phyloP scores from a whole-genome alignment of 2,797 vertebrate genomes.

The Meriones psammophilus region DNA sequence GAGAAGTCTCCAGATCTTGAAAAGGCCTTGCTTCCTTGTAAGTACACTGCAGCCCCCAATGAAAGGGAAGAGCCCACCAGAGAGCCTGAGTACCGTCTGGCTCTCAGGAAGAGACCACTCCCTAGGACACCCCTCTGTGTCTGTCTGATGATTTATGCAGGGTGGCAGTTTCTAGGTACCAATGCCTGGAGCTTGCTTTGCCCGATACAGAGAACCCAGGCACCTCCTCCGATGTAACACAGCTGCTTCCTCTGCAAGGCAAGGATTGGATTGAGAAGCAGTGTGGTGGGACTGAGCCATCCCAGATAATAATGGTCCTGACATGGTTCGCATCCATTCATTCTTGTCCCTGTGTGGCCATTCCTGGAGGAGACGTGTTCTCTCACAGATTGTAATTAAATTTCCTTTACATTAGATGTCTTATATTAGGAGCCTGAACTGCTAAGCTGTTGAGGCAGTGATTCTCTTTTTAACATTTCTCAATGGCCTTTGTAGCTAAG shows the following conservation, averaged over 20 bases:
- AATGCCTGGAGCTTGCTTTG: not conserved
- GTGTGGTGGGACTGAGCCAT: not conserved
- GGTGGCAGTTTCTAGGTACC: not conserved
- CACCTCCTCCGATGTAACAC: not conserved
- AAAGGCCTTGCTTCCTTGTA: conserved; percentile 59
- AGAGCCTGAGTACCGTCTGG: not conserved
- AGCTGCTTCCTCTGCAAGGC: not conserved
- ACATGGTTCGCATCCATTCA: not conserved
- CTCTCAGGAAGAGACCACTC: not conserved
- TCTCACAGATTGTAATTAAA: not conserved
- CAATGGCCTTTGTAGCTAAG: conserved; percentile 28
- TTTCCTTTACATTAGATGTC: not conserved
- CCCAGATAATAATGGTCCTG: not conserved
- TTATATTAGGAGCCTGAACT: conserved; percentile 41
- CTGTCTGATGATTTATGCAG: not conserved
- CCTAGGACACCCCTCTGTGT: not conserved
- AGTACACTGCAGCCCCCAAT: not conserved
- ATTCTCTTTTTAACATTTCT: not conserved
- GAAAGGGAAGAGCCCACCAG: not conserved
- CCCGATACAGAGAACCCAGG: not conserved
- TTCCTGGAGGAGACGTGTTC: not conserved
- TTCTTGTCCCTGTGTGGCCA: not conserved
- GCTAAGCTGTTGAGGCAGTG: not conserved
- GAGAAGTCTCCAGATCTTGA: conserved; percentile 53
- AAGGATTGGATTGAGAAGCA: not conserved